phyloP scores from a whole-genome alignment of 2,113 vertebrate species.

The Rhinopomastus cyanomelas region DNA sequence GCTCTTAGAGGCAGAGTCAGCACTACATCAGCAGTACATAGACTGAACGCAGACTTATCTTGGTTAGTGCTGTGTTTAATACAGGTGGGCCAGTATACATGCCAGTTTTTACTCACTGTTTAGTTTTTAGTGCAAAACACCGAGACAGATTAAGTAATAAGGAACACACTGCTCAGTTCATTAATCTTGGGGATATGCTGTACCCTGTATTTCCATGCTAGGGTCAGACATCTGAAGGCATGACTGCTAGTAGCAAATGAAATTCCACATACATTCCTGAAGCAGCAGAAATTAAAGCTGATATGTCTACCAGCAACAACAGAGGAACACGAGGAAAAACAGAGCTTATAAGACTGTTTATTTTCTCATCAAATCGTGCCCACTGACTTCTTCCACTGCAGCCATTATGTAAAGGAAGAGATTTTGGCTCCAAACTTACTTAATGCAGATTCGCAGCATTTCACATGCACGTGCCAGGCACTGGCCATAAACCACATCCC shows the following conservation, averaged over 20 bases:
- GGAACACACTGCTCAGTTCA: neutral
- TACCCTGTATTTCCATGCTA: neutral
- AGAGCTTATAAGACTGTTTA: neutral
- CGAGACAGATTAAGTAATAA: conserved; percentile 3
- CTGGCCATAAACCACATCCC: neutral
- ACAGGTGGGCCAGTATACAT: conserved; percentile 8
- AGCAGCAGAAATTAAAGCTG: neutral
- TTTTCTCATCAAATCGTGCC: neutral
- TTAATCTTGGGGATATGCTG: neutral
- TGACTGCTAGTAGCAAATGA: neutral
- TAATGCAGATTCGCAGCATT: neutral
- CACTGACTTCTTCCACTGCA: neutral
- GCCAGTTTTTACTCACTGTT: neutral
- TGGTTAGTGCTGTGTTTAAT: neutral
- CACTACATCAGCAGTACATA: neutral
- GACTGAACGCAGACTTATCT: neutral
- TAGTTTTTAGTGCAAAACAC: neutral
- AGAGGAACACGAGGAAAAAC: neutral
- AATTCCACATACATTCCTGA: neutral
- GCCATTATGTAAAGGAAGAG: neutral
- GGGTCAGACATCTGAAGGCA: neutral
- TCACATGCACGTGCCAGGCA: neutral
- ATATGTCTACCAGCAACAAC: neutral
- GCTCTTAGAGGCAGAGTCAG: neutral
- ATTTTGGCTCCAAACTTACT: neutral